Percentiles rank a stretch among this genome's conserved stretches.
Conservation (phyloP, 2,113 vertebrate species). For the Raphicerus campestris region DNA sequence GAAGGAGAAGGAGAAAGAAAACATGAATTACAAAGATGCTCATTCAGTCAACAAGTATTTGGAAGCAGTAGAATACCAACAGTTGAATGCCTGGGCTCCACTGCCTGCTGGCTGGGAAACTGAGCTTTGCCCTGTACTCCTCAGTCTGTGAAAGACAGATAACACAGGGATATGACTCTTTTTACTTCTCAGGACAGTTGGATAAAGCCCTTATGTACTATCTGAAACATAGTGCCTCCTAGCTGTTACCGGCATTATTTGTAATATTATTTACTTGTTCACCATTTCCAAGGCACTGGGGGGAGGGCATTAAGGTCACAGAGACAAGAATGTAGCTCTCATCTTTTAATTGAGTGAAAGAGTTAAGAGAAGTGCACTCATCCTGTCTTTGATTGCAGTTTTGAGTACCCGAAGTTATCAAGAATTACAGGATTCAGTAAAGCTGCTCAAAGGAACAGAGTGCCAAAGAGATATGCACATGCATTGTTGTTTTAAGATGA, state of each 20-base stretch:
- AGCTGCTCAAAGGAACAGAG: not conserved
- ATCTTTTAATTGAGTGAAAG: not conserved
- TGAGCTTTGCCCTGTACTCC: not conserved
- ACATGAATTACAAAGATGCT: not conserved
- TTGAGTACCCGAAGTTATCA: not conserved
- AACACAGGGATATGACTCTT: not conserved
- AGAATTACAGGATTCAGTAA: not conserved
- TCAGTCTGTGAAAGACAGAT: not conserved
- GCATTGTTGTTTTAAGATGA: not conserved
- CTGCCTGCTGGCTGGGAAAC: too few relatives aligned
- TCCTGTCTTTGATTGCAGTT: not conserved
- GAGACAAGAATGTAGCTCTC: not conserved
- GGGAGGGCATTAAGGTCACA: too few relatives aligned
- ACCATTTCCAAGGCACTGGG: not conserved
- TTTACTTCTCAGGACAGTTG: not conserved
- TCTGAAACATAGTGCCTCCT: not conserved
- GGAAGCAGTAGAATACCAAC: not conserved
- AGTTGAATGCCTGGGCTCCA: too few relatives aligned
- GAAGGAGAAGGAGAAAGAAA: not conserved
- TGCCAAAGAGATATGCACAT: not conserved
- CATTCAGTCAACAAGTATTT: not conserved
- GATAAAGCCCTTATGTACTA: not conserved
- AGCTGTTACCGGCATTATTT: not conserved
- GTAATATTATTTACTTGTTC: not conserved
- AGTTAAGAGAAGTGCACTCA: not conserved